phyloP scores from a whole-genome alignment of 2,113 vertebrate species.

The Callopanchax toddi region DNA sequence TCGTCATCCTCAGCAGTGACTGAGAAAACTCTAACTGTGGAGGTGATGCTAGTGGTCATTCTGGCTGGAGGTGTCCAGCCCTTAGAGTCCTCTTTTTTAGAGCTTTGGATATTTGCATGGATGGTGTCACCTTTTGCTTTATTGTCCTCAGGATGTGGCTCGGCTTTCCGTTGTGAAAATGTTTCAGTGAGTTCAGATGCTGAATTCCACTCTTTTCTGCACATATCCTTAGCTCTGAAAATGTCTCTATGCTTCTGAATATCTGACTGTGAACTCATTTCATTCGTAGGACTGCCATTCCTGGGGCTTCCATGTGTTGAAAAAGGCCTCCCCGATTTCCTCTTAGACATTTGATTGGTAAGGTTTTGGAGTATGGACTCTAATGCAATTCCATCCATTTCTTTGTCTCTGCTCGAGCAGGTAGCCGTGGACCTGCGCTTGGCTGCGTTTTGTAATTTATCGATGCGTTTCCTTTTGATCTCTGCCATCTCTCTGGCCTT shows the following conservation, averaged over 20 bases:
- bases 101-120: conserved; percentile 16
- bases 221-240: conserved; percentile 7
- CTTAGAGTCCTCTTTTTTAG: conserved; percentile 19
- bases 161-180: neutral
- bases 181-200: conserved; percentile 33
- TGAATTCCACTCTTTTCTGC: conserved; percentile 66
- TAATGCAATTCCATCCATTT: conserved; percentile 72
- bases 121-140: neutral
- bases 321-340: conserved; percentile 38
- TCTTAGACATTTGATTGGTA: conserved; percentile 41
- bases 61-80: neutral
- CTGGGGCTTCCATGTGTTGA: conserved; percentile 50
- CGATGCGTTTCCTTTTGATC: conserved; percentile 70
- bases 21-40: conserved; percentile 22
- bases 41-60: conserved; percentile 9
- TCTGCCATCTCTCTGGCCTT: conserved; percentile 70
- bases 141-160: conserved; percentile 2
- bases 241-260: neutral
- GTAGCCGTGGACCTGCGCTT: conserved; percentile 82
- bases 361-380: conserved; percentile 73
- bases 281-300: conserved; percentile 33
- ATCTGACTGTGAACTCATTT: conserved; percentile 47
- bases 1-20: conserved; percentile 12
- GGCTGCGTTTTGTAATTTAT: conserved; percentile 54
- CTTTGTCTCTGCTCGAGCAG: conserved; percentile 79